Base-by-base conservation (phyloP, 2,888 invertebrate species). In the Scrobipalpa atriplicella region DNA sequence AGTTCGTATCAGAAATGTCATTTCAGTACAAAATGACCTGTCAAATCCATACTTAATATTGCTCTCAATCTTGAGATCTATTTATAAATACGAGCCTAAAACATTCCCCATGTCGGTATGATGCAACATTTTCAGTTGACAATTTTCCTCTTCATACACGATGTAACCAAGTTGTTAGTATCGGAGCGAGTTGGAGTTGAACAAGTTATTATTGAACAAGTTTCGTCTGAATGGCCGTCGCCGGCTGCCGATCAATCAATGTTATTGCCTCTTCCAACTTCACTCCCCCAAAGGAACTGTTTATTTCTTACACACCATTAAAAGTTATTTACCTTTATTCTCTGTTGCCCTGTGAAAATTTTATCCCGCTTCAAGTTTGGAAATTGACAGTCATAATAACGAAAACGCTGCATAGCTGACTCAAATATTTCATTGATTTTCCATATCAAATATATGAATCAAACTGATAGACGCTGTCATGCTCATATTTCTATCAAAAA, bases 141-240 rank as follows among this genome's bases (percentile, higher is more conserved):
- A 47, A 18, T 18, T 52, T 52, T 52, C 11, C 52, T 56, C 19
- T 29, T 56, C 21, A 21, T 56, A 29, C 29, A 13, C 11, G 8
- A 8, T 13, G 13, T 43, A 43, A 10, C 9, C n/a, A 58, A 38
- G 58, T 16, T 16, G n/a, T 58, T 38, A 16, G 6, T 58, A 16
- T 16, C 7, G 38, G 9, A n/a, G 1, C 18, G n/a, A n/a, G n/a
- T 16, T 13, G 16, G 6, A n/a, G 38, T 8, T n/a, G 38, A 2
- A 36, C 83, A 86, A 86, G 75, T 78, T 80, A 80, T 81, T 61
- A 60, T 29, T 65, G 47, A 62, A 18, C 66, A 38, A 61, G 52
- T 21, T 66, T 62, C 38, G 47, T 64, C 47, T n/a, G 65, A n/a
- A 65, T 38, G n/a, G 58, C 58, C 29, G 16, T 58, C 29, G 16